Percentiles rank a stretch among this genome's conserved stretches.
These are phyloP conservation scores for Drosophila tani DNA, from an alignment of 1,140 invertebrate species.

Conservation along the genomic window DNA sequence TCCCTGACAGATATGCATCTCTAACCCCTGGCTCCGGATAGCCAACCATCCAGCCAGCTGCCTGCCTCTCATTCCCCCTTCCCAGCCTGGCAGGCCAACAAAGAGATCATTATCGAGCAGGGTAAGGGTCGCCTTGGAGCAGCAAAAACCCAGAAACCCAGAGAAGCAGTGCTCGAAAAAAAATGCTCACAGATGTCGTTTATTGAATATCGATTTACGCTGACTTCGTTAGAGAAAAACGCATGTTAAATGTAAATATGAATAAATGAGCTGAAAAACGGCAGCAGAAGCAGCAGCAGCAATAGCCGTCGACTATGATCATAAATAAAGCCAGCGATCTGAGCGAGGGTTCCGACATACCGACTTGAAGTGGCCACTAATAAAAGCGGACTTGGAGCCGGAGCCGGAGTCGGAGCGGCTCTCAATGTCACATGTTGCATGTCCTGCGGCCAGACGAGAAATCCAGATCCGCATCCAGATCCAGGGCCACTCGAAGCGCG, in stretches of 20 bases:
- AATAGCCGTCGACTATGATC: slow-evolving; percentile 14
- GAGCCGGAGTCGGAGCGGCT: slow-evolving; percentile 24
- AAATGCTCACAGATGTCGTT: slow-evolving; percentile 84
- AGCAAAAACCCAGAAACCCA: slow-evolving; percentile 20
- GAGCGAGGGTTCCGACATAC: slow-evolving; percentile 22
- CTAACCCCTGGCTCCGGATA: slow-evolving; percentile 42
- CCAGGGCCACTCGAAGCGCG: slow-evolving; percentile 76
- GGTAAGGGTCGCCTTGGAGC: slow-evolving; percentile 48
- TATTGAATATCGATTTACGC: slow-evolving; percentile 84
- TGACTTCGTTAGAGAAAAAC: slow-evolving; percentile 76
- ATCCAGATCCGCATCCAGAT: slow-evolving; percentile 27
- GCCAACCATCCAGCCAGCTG: slow-evolving; percentile 37
- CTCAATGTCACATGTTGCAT: slow-evolving; percentile 83
- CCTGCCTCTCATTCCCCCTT: slow-evolving; percentile 22
- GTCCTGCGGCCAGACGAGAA: slow-evolving; percentile 58
- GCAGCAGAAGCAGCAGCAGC: slow-evolving; percentile 27
- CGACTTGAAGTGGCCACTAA: slow-evolving; percentile 19
- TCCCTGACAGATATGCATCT: slow-evolving; percentile 78
- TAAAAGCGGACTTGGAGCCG: slow-evolving; percentile 16
- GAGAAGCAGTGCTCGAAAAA: slow-evolving; percentile 27
- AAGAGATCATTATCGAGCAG: slow-evolving; percentile 77
- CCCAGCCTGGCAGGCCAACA: slow-evolving; percentile 43
- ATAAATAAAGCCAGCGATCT: slow-evolving; percentile 48
- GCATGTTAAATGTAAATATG: slow-evolving; percentile 83
- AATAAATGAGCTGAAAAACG: slow-evolving; percentile 80